Evolutionary conservation across 2,888 invertebrate species (phyloP), one percentile per base, ranked within the genome.

Genomic region (Marronus borbonicus): DNA sequence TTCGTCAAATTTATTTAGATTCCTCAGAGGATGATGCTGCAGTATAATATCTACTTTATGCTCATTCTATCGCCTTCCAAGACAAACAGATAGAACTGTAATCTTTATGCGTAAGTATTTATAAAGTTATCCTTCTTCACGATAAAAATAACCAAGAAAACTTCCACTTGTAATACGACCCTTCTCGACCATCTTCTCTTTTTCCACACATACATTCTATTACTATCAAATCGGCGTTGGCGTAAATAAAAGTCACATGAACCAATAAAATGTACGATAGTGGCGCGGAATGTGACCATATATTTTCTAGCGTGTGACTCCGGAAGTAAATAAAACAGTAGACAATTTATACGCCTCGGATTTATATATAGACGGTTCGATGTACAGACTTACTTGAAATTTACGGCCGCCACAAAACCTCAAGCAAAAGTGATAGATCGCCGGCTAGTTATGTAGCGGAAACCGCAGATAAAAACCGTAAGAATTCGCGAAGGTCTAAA

Each of bases 371-470:
- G 55, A 20, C 14, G 50, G 3, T 44, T 28, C 28, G 68, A 12
- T 68, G 50, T 50, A 17, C 28, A 50, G 50, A 68, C 68, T 50
- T 24, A 28, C 68, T 68, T 68, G 52, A 68, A 68, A 68, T 50
- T 68, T 68, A 68, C 68, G 20, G 50, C 68, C 50, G 28, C 50
- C 50, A 50, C 68, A 58, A 17, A 58, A 58, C 20, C 20, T 20
- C 24, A 69, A 69, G 17, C n/a, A 31, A 69, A 69, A 69, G 69
- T 69, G 69, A 69, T 69, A 69, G 69, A 69, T 69, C n/a, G 31
- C 52, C 8, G 52, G 28, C 69, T n/a, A 52, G 52, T 52, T 69
- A 69, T 69, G 69, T 69, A 69, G 69, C 31, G 69, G 69, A 69
- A 69, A 69, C 69, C 17, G 12, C n/a, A 69, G 69, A 69, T 69